These are phyloP conservation scores for Malurus elegans DNA, from an alignment of 2,113 vertebrate genomes.

Conservation along the genomic window DNA sequence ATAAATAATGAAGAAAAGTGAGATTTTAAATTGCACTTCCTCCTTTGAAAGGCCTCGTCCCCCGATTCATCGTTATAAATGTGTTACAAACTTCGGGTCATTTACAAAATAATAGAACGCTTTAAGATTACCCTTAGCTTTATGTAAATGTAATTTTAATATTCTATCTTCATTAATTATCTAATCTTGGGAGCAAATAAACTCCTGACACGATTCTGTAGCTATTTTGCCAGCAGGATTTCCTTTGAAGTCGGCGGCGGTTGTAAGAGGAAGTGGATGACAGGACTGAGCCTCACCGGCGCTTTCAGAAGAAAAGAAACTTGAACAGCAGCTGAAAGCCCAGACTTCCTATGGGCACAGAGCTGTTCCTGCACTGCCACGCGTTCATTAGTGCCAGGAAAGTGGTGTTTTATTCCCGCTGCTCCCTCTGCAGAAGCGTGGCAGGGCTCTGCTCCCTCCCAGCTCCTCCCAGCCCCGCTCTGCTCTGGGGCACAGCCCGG, in stretches of 20 bases:
- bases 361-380: neutral
- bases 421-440: neutral
- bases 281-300: neutral
- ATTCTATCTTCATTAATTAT: slow-evolving; percentile 41
- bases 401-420: neutral
- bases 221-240: slow-evolving; percentile 49
- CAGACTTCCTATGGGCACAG: neutral
- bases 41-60: neutral
- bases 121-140: slow-evolving; percentile 41
- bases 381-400: neutral
- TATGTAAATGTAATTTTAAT: slow-evolving; percentile 32
- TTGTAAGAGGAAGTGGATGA: neutral
- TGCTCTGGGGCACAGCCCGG: neutral
- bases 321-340: neutral
- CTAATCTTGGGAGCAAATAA: slow-evolving; percentile 52
- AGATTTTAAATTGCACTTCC: neutral
- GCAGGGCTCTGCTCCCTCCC: neutral
- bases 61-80: neutral
- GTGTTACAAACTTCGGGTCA: neutral
- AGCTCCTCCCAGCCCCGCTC: accelerated
- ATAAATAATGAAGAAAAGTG: neutral
- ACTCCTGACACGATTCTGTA: slow-evolving; percentile 45
- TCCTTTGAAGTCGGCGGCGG: slow-evolving; percentile 10
- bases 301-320: neutral
- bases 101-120: neutral